phyloP scores from a whole-genome alignment of 2,797 vertebrate species.

The Bradypodion pumilum region DNA sequence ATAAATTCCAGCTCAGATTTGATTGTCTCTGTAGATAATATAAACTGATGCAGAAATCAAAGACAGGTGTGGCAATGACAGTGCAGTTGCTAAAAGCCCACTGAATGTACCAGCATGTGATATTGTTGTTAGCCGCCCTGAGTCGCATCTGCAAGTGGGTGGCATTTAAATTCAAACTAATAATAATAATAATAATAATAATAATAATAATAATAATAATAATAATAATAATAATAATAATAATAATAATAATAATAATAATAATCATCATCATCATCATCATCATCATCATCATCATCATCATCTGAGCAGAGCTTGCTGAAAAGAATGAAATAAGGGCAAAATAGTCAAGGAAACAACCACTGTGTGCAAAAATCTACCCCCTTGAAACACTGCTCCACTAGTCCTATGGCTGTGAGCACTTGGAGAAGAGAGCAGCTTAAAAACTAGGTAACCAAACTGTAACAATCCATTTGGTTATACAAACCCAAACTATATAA shows the following conservation, averaged over 20 bases:
- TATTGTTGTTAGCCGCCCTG: no score
- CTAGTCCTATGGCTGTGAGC: background rate
- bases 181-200: no score
- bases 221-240: no score
- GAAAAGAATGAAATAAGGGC: background rate
- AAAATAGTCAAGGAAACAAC: background rate
- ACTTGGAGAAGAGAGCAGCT: background rate
- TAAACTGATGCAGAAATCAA: background rate
- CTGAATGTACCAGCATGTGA: background rate
- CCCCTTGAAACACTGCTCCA: no score
- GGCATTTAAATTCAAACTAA: no score
- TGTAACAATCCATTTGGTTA: background rate
- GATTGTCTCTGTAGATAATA: conserved; percentile 10
- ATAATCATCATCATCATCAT: no score
- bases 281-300: no score
- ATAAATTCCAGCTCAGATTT: background rate
- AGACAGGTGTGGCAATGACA: background rate
- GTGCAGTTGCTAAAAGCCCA: background rate
- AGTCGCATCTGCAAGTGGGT: no score
- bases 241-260: no score
- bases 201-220: no score
- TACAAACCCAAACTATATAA: background rate
- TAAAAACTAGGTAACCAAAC: background rate
- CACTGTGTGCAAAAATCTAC: background rate
- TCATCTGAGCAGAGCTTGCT: background rate